These are phyloP conservation scores for Monopterus albus DNA, from an alignment of 2,113 vertebrate genomes.

Conservation along the genomic window DNA sequence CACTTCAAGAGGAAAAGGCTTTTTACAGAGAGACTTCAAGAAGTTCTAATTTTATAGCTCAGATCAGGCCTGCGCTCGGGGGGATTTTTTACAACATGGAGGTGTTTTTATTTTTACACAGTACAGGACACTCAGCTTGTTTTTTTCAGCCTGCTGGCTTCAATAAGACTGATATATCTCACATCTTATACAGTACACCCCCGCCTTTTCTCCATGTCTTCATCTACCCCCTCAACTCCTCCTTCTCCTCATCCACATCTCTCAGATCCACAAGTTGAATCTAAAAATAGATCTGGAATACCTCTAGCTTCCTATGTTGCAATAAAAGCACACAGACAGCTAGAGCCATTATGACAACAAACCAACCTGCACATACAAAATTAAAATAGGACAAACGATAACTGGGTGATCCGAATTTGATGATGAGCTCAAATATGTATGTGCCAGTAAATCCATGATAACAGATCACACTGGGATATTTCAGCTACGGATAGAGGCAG, in stretches of 20 bases:
- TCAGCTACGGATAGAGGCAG: background rate
- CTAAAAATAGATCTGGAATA: conserved; percentile 45
- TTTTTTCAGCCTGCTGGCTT: background rate
- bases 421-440: conserved; percentile 26
- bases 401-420: conserved; percentile 44
- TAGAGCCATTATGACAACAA: background rate
- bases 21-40: conserved; percentile 11
- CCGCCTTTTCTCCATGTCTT: background rate
- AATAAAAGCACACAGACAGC: background rate
- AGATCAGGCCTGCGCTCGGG: background rate
- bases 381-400: conserved; percentile 42
- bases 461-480: conserved; percentile 17
- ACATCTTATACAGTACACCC: background rate
- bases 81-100: background rate
- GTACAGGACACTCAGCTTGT: background rate
- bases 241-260: conserved; percentile 28
- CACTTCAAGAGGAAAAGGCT: conserved; percentile 6
- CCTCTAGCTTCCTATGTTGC: conserved; percentile 11
- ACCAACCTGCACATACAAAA: conserved; percentile 23
- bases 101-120: conserved; percentile 9
- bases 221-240: background rate
- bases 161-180: background rate
- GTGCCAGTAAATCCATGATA: conserved; percentile 27
- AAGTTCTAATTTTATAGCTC: conserved; percentile 24
- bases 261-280: conserved; percentile 24